Evolutionary conservation across 2,888 invertebrate species (phyloP).

Genomic region (Willowsia nigromaculata): DNA sequence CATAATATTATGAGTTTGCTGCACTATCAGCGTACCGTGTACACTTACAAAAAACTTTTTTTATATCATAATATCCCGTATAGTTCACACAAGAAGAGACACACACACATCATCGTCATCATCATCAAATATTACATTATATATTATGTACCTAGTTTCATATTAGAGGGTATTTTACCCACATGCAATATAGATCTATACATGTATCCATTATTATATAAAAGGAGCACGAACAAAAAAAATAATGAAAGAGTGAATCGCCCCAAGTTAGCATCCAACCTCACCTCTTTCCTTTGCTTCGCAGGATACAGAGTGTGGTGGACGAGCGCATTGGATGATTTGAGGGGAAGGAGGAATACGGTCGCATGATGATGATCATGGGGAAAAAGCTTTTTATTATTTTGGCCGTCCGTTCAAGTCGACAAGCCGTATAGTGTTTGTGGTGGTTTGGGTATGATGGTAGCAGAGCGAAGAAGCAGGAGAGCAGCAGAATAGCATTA

Average conservation of each 20-base stretch:
- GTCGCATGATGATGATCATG: neutral
- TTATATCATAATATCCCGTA: neutral
- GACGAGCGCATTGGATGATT: constrained; percentile 43
- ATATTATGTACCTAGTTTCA: neutral
- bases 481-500: no score
- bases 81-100: neutral
- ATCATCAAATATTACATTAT: constrained; percentile 9
- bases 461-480: no score
- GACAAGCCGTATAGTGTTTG: constrained; percentile 41
- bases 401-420: constrained; percentile 61
- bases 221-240: constrained; percentile 41
- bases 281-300: constrained; percentile 52
- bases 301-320: constrained; percentile 54
- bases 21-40: neutral
- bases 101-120: constrained; percentile 13
- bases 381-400: constrained; percentile 55
- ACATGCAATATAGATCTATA: neutral
- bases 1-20: neutral
- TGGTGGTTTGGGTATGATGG: neutral
- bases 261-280: constrained; percentile 69
- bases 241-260: constrained; percentile 71
- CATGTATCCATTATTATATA: neutral
- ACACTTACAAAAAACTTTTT: no score
- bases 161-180: constrained; percentile 8
- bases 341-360: constrained; percentile 49